Percentiles rank a stretch among this genome's conserved stretches.
Evolutionary conservation across 2,113 vertebrate species (phyloP).

Genomic region (Apaloderma vittatum): DNA sequence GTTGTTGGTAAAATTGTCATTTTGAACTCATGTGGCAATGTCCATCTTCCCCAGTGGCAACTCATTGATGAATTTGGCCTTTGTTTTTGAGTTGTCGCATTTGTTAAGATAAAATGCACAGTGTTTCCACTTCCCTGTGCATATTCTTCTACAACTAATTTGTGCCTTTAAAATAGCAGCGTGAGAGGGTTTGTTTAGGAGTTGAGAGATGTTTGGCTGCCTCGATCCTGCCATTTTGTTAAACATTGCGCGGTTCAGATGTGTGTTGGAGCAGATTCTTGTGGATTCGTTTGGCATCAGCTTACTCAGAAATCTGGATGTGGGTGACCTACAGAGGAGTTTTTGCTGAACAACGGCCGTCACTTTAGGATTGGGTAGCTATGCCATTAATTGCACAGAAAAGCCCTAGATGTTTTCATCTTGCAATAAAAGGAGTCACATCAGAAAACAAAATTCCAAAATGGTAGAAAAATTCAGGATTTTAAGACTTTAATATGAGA

Average conservation of each 20-base stretch:
- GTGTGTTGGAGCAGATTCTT: not conserved
- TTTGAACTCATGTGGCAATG: not conserved
- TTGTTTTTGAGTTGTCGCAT: not conserved
- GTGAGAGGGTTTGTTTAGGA: not conserved
- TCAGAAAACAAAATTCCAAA: not conserved
- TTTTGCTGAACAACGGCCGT: not conserved
- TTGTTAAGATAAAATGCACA: not conserved
- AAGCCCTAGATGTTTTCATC: not conserved
- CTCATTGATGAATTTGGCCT: not conserved
- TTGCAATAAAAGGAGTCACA: not conserved
- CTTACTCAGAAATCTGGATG: not conserved
- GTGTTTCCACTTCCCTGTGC: not conserved
- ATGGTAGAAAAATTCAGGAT: not conserved
- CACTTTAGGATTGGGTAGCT: not conserved
- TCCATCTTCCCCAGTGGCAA: not conserved
- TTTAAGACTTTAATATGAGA: not conserved
- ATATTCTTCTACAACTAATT: not conserved
- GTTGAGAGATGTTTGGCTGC: not conserved
- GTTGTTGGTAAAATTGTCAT: not conserved
- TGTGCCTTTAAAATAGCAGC: not conserved
- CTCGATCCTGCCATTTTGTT: not conserved
- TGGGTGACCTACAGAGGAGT: not conserved
- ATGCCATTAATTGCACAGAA: not conserved
- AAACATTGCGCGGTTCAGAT: not conserved
- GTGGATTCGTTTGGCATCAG: not conserved